A percentile compares a stretch with the other conserved stretches of the same genome.
Evolutionary conservation across 2,797 vertebrate genomes (phyloP).

Genomic region (Champsocephalus gunnari): DNA sequence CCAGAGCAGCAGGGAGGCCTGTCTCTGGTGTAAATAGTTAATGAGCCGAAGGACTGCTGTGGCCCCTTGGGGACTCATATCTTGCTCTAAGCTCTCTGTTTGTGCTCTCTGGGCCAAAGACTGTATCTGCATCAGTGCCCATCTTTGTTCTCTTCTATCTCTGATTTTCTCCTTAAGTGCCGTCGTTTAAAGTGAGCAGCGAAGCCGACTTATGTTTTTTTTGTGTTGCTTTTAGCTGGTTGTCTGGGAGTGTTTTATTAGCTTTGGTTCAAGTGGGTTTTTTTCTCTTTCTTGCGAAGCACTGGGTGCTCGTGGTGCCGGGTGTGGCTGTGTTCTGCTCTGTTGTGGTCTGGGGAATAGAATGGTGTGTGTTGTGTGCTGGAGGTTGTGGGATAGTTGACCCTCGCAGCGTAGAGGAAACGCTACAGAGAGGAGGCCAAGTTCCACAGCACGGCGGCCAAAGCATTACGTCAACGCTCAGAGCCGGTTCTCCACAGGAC

Average conservation of each 20-base stretch:
- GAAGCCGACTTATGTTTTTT: constrained; percentile 59
- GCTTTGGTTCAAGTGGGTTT: constrained; percentile 62
- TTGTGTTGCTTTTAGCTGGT: constrained; percentile 59
- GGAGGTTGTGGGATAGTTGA: constrained; percentile 82
- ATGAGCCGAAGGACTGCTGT: constrained; percentile 97
- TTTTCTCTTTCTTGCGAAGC: constrained; percentile 45
- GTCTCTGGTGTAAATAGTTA: constrained; percentile 98
- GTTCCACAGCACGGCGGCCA: constrained; percentile 79
- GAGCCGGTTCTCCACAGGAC: constrained; percentile 67
- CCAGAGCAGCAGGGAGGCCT: constrained; percentile 89
- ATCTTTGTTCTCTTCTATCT: constrained; percentile 71
- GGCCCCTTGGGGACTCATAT: constrained; percentile 87
- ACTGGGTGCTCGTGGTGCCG: constrained; percentile 69
- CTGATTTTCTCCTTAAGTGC: constrained; percentile 73
- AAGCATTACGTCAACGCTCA: constrained; percentile 78
- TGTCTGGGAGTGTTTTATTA: constrained; percentile 70
- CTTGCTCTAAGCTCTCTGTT: constrained; percentile 77
- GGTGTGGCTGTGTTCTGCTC: constrained; percentile 79
- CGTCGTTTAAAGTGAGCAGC: constrained; percentile 68
- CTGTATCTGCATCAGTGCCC: constrained; percentile 73
- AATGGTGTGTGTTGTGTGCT: constrained; percentile 75
- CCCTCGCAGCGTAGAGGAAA: constrained; percentile 81
- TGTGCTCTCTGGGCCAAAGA: constrained; percentile 73
- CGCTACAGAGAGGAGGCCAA: constrained; percentile 77
- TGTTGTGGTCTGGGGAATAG: constrained; percentile 80